phyloP scores from a whole-genome alignment of 2,113 vertebrate species.

The Himantopus leucocephalus region DNA sequence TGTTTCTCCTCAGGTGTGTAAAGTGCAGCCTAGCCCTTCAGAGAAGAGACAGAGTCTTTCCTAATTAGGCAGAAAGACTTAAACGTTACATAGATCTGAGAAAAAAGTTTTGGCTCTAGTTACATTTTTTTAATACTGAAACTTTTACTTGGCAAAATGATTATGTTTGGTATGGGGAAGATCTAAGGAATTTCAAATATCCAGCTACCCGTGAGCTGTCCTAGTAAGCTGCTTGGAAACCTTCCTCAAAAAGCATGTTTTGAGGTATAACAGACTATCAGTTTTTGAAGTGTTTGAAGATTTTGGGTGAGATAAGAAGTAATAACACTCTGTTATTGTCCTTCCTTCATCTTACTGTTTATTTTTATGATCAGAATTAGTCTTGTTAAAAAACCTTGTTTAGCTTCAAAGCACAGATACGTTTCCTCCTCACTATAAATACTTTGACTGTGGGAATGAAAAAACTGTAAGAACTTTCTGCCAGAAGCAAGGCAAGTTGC shows the following conservation, averaged over 20 bases:
- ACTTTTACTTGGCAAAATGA: not conserved
- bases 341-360: not conserved
- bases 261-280: not conserved
- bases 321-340: not conserved
- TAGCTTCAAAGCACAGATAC: not conserved
- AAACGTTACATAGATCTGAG: not conserved
- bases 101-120: not conserved
- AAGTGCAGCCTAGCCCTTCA: not conserved
- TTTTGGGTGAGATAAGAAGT: not conserved
- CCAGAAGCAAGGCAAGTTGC: not conserved
- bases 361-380: not conserved
- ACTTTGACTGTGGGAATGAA: not conserved
- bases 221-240: not conserved
- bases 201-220: not conserved
- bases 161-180: not conserved
- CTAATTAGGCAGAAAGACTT: not conserved
- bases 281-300: conserved; percentile 8
- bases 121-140: not conserved
- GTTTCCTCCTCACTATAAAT: not conserved
- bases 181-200: not conserved
- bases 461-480: not conserved
- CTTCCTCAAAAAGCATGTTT: not conserved
- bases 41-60: rapidly evolving
- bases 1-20: not conserved
- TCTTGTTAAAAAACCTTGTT: not conserved